These are phyloP conservation scores for Melanotaenia pygmaea DNA, from an alignment of 2,797 vertebrate genomes.

Conservation along the genomic window DNA sequence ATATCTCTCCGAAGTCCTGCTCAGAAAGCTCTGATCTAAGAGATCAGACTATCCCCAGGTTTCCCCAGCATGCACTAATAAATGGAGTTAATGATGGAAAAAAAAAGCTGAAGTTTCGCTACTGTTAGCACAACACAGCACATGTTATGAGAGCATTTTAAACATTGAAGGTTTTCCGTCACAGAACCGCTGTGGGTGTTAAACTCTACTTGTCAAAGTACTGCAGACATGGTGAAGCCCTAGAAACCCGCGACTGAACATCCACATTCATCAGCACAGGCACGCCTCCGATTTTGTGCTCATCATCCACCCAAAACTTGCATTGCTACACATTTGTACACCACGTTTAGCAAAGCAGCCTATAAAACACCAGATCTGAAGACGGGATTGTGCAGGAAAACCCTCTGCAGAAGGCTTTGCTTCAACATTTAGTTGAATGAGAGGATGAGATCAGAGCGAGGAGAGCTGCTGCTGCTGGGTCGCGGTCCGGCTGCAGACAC, in stretches of 20 bases:
- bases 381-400: slow-evolving; percentile 3
- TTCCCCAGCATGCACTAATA: not conserved
- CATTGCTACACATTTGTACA: slow-evolving; percentile 49
- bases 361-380: slow-evolving; percentile 49
- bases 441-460: slow-evolving; percentile 2
- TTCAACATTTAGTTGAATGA: slow-evolving; percentile 56
- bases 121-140: slow-evolving; percentile 62
- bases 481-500: slow-evolving; percentile 6
- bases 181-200: slow-evolving; percentile 19
- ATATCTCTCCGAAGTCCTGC: not conserved
- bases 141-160: slow-evolving; percentile 43
- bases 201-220: slow-evolving; percentile 24
- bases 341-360: slow-evolving; percentile 53
- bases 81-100: slow-evolving; percentile 1
- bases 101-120: slow-evolving; percentile 16
- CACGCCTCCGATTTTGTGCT: slow-evolving; percentile 32
- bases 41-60: not conserved
- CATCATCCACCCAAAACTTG: not conserved
- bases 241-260: slow-evolving; percentile 33
- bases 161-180: slow-evolving; percentile 44
- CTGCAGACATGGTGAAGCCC: slow-evolving; percentile 45
- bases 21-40: not conserved
- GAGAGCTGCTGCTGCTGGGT: not conserved
- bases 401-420: slow-evolving; percentile 20
- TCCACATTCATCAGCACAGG: slow-evolving; percentile 63